phyloP scores from a whole-genome alignment of 2,888 invertebrate species.

The Oscheius sp. region DNA sequence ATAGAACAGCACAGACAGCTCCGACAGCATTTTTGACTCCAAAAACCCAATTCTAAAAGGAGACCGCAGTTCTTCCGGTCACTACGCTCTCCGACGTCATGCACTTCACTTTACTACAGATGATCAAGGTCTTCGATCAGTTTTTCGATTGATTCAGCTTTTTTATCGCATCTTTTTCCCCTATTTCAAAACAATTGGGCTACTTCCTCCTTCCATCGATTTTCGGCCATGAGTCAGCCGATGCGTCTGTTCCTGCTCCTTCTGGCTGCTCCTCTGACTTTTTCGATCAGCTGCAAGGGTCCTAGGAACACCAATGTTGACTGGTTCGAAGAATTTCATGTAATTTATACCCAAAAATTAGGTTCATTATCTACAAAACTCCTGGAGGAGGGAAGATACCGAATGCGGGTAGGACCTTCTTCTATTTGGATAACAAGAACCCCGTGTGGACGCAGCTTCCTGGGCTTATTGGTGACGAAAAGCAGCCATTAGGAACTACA shows the following conservation, averaged over 20 bases:
- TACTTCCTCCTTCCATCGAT: neutral
- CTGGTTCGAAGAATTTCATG: neutral
- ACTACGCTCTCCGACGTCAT: no score
- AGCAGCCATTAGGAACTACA: conserved; percentile 54
- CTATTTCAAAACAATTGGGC: neutral
- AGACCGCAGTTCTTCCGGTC: no score
- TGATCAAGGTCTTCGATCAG: neutral
- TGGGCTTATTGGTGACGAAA: conserved; percentile 44
- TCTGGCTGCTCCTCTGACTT: neutral
- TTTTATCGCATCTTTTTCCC: neutral
- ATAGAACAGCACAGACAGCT: no score
- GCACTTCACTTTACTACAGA: no score
- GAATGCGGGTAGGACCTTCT: conserved; percentile 45
- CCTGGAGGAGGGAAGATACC: conserved; percentile 45
- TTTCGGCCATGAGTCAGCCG: neutral
- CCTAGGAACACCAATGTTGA: conserved; percentile 25
- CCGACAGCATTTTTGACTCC: no score
- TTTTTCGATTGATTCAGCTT: neutral
- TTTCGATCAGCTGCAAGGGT: conserved; percentile 27
- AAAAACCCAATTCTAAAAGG: no score
- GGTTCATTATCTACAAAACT: conserved; percentile 65
- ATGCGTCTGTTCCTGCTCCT: neutral
- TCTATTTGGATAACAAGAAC: conserved; percentile 56
- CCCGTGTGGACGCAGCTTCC: conserved; percentile 37
- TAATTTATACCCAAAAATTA: conserved; percentile 6